Conservation (phyloP, 2,888 invertebrate genomes). For the Lasioglossum zephyrum region DNA sequence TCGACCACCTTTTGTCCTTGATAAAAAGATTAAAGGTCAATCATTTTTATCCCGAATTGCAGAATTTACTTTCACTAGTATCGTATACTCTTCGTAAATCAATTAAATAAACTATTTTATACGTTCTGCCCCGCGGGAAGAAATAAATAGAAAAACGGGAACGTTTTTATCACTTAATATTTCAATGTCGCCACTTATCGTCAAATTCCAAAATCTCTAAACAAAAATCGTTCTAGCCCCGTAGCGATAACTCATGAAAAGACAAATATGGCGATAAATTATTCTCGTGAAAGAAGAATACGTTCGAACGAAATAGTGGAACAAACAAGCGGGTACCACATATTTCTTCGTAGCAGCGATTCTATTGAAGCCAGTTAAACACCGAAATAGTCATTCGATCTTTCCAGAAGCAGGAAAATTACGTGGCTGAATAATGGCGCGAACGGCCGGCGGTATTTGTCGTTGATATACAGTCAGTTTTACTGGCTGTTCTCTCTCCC, state of each 20-base stretch:
- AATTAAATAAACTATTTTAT: neutral
- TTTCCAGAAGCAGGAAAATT: constrained; percentile 23
- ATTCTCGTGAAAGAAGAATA: neutral
- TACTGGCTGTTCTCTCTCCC: constrained; percentile 5
- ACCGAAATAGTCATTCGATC: constrained; percentile 3
- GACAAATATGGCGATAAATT: neutral
- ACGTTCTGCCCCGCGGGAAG: neutral
- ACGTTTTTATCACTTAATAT: neutral
- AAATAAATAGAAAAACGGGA: neutral
- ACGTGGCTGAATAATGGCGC: constrained; percentile 7
- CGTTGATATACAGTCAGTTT: constrained; percentile 40
- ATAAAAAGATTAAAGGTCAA: too few species aligned
- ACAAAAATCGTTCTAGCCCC: neutral
- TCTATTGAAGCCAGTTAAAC: neutral
- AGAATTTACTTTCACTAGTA: too few species aligned
- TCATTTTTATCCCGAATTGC: too few species aligned
- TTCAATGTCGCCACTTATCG: neutral
- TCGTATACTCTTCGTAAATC: too few species aligned
- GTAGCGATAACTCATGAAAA: neutral
- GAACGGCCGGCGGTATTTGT: constrained; percentile 5
- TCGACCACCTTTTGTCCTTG: too few species aligned
- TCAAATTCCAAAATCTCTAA: neutral
- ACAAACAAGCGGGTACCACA: neutral
- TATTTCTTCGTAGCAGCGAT: neutral
- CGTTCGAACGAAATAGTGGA: neutral